Conservation (phyloP, 1,140 invertebrate genomes). For the Meloidogyne hapla region DNA sequence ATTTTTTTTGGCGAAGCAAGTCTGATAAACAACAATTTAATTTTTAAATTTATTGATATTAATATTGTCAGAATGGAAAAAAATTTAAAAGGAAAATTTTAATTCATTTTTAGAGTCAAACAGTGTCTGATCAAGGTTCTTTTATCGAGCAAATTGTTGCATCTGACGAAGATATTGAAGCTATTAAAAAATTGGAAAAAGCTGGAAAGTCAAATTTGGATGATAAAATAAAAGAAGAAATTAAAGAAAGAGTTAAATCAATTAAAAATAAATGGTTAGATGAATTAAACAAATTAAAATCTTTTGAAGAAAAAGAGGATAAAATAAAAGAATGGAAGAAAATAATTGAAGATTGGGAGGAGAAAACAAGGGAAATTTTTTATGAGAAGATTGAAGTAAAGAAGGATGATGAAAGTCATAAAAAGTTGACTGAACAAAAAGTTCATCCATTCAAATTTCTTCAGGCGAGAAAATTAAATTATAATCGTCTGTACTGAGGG, state of each 20-base stretch:
- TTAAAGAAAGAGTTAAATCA: background rate
- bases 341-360: background rate
- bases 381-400: background rate
- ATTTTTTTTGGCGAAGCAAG: too few relatives aligned
- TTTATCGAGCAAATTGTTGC: background rate
- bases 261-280: background rate
- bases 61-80: too few relatives aligned
- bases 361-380: background rate
- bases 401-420: background rate
- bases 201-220: background rate
- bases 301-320: background rate
- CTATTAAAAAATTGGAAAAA: background rate
- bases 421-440: background rate
- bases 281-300: background rate
- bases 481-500: too few relatives aligned
- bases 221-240: background rate
- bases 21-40: too few relatives aligned
- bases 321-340: background rate
- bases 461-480: background rate
- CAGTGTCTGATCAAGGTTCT: background rate
- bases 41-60: too few relatives aligned
- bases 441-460: background rate
- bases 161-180: background rate
- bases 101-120: background rate
- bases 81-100: too few relatives aligned